Evolutionary conservation across 2,888 invertebrate genomes (phyloP).

Genomic region (Buathra laborator): DNA sequence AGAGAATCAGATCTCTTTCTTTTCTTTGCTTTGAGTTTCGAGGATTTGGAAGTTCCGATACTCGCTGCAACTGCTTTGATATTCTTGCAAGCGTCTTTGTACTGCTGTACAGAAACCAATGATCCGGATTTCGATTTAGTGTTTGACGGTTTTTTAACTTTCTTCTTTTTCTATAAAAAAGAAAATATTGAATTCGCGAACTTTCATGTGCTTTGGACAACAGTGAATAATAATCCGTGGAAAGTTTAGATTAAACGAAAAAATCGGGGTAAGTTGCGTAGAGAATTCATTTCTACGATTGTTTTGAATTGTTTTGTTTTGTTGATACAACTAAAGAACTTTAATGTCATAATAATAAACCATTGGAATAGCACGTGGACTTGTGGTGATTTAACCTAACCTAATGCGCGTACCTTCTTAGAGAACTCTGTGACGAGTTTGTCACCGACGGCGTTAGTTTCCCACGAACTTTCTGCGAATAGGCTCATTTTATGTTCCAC

Average conservation of each 20-base stretch:
- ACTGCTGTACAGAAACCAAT: neutral
- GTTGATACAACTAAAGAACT: neutral
- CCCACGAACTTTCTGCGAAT: slow-evolving; percentile 73
- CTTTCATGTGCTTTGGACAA: too few relatives aligned
- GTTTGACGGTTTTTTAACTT: slow-evolving; percentile 17
- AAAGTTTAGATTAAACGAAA: neutral
- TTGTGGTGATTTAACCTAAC: slow-evolving; percentile 45
- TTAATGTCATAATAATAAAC: neutral
- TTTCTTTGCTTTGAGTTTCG: slow-evolving; percentile 43
- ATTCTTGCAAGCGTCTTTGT: neutral
- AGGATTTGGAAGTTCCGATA: neutral
- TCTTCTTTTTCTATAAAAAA: slow-evolving; percentile 47
- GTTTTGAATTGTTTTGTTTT: neutral
- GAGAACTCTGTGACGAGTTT: slow-evolving; percentile 71
- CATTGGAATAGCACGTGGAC: slow-evolving; percentile 40
- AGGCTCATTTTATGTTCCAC: slow-evolving; percentile 64
- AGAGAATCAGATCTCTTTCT: slow-evolving; percentile 13
- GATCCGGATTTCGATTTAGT: neutral
- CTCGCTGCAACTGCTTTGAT: neutral
- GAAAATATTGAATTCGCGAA: neutral
- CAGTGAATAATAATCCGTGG: neutral
- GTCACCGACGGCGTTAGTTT: slow-evolving; percentile 70
- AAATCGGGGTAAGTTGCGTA: too few relatives aligned
- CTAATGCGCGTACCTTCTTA: slow-evolving; percentile 62
- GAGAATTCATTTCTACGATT: neutral